Evolutionary conservation across 2,113 vertebrate species (phyloP).

Genomic region (Ptilorrhoa leucosticta): DNA sequence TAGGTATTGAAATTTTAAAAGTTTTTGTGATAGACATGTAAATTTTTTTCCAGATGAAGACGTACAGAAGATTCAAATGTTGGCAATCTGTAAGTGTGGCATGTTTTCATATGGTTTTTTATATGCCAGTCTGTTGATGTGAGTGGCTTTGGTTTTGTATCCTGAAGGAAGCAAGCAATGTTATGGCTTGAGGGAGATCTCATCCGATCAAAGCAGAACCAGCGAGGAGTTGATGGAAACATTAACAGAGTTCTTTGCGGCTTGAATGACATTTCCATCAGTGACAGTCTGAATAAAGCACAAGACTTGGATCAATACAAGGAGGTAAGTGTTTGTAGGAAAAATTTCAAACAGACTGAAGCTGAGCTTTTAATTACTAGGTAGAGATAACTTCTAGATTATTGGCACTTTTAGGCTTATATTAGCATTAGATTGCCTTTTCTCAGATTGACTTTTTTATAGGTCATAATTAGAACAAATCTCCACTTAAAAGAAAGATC

Average conservation of each 20-base stretch:
- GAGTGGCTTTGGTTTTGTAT: background rate
- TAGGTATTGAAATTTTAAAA: background rate
- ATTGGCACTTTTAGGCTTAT: background rate
- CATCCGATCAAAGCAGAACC: constrained; percentile 78
- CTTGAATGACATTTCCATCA: constrained; percentile 82
- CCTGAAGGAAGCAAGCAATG: constrained; percentile 83
- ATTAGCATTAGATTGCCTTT: background rate
- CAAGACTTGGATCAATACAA: constrained; percentile 70
- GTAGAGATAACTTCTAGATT: background rate
- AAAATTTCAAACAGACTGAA: background rate
- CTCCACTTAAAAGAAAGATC: background rate
- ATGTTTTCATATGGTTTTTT: background rate
- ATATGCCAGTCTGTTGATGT: background rate
- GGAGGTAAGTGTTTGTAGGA: constrained; percentile 73
- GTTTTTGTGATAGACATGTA: background rate
- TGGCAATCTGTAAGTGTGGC: background rate
- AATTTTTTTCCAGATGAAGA: background rate
- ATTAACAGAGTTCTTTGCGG: constrained; percentile 81
- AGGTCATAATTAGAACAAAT: background rate
- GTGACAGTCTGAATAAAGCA: constrained; percentile 60
- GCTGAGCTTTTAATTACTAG: background rate
- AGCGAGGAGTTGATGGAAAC: constrained; percentile 61
- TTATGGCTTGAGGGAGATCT: constrained; percentile 88
- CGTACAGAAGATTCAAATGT: background rate
- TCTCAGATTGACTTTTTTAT: background rate